Conservation (phyloP, 2,797 vertebrate species). For the Enteromius afrohamiltoni region DNA sequence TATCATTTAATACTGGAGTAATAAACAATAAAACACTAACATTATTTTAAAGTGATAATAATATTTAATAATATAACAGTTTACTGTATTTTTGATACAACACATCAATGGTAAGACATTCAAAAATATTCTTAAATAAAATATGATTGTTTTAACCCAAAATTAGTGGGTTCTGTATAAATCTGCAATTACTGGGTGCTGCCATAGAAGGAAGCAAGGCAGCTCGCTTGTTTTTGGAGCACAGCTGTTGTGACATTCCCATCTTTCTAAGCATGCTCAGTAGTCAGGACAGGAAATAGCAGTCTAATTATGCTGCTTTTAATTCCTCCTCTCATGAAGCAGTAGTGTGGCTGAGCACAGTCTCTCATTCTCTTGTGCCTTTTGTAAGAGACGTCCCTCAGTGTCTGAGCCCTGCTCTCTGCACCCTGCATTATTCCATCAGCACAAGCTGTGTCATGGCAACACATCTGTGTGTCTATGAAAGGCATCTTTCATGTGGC, state of each 20-base stretch:
- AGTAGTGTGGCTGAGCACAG: slow-evolving; percentile 26
- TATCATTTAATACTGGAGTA: neutral
- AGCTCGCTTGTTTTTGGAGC: neutral
- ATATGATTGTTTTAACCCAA: neutral
- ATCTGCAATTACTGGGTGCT: neutral
- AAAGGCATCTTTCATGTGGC: slow-evolving; percentile 73
- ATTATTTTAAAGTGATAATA: neutral
- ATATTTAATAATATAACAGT: neutral
- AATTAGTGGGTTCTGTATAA: neutral
- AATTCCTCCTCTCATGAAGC: slow-evolving; percentile 41
- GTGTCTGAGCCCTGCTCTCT: slow-evolving; percentile 42
- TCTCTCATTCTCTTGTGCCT: slow-evolving; percentile 39
- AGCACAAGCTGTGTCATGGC: slow-evolving; percentile 72
- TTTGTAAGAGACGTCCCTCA: slow-evolving; percentile 41
- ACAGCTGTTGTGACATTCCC: slow-evolving; percentile 23
- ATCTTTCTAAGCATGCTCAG: slow-evolving; percentile 11
- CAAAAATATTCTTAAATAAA: neutral
- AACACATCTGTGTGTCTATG: slow-evolving; percentile 77
- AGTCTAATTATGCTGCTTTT: slow-evolving; percentile 38
- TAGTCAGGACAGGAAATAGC: slow-evolving; percentile 44
- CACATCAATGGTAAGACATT: neutral
- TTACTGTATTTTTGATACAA: neutral
- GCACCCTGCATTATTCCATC: slow-evolving; percentile 54
- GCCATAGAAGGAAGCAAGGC: neutral
- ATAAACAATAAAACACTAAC: neutral